phyloP scores from a whole-genome alignment of 23 tunicate genomes.

The Ciona savignyi region DNA sequence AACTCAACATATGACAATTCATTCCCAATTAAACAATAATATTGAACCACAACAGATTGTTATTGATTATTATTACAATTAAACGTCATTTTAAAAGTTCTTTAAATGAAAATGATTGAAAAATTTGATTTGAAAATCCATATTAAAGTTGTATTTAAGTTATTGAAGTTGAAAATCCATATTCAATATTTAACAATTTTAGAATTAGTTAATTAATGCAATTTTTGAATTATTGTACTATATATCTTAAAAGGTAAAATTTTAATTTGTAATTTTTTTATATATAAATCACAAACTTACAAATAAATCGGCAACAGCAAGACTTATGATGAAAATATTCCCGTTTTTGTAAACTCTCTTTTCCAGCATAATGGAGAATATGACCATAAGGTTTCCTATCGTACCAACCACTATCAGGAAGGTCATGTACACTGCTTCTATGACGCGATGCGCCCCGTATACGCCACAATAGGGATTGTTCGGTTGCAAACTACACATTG shows the following conservation, averaged over 20 bases:
- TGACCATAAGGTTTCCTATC: conserved; percentile 52
- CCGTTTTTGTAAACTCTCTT: conserved; percentile 43
- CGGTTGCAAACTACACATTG: not conserved
- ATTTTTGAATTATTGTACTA: not conserved
- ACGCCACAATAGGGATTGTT: not conserved
- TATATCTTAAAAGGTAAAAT: not conserved
- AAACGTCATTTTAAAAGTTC: too few species aligned
- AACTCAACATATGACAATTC: too few species aligned
- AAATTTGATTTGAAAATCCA: too few species aligned
- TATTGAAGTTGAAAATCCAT: too few species aligned
- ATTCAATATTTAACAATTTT: not conserved
- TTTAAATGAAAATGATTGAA: too few species aligned
- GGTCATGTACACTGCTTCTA: conserved; percentile 27
- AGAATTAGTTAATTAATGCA: not conserved
- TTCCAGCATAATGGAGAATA: conserved; percentile 33
- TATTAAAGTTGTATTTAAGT: not conserved
- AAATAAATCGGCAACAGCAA: conserved; percentile 51
- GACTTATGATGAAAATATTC: conserved; percentile 53
- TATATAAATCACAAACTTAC: not conserved
- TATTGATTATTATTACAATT: too few species aligned
- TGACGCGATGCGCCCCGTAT: not conserved
- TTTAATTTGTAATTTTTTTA: not conserved
- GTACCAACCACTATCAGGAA: conserved; percentile 28
- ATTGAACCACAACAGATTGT: too few species aligned
- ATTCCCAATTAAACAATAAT: too few species aligned